Evolutionary conservation across 1,140 invertebrate species (phyloP), one percentile per base, ranked within the genome.

Genomic region (Araneus ventricosus): DNA sequence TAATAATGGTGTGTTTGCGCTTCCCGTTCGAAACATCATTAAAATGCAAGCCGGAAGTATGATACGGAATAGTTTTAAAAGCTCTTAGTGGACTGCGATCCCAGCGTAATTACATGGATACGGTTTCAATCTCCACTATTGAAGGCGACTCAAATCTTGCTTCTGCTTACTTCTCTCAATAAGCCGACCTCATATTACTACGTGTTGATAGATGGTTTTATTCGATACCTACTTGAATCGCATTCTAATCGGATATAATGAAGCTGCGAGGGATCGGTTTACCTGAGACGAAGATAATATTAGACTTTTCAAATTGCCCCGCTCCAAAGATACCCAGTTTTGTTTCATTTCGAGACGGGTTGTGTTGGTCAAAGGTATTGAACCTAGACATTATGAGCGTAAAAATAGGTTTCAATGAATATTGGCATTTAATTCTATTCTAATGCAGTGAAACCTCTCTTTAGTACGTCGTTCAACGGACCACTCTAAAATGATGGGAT

Each of bases 151-250:
- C 34, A 75, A 75, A 52, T 84, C n/a, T 17, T n/a, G 24, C 24
- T 52, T 45, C 24, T 39, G 2, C n/a, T 63, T 52, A 52, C 45
- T 52, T 14, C 45, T 63, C 30, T 37, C 70, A 75, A 34, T 67
- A 75, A 37, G 70, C 14, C 30, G 2, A 37, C 30, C 34, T 75
- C 30, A 75, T 34, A 75, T 34, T 30, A n/a, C 30, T 20, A 75
- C 5, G 70, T 75, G 70, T 75, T 75, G 70, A 75, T 75, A 34
- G 70, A 75, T 75, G 70, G 30, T 37, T 75, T 75, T 37, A 14
- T 75, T 34, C 70, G 70, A 34, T 34, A 75, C 4, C 30, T 34
- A 10, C 8, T 37, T 37, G 17, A 17, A 75, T 75, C 20, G 6
- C 17, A 75, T 5, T 34, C 14, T 10, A 75, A 75, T 75, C 70